Evolutionary conservation across 1,140 invertebrate genomes (phyloP).

Genomic region (Gonatopus flavifemur): DNA sequence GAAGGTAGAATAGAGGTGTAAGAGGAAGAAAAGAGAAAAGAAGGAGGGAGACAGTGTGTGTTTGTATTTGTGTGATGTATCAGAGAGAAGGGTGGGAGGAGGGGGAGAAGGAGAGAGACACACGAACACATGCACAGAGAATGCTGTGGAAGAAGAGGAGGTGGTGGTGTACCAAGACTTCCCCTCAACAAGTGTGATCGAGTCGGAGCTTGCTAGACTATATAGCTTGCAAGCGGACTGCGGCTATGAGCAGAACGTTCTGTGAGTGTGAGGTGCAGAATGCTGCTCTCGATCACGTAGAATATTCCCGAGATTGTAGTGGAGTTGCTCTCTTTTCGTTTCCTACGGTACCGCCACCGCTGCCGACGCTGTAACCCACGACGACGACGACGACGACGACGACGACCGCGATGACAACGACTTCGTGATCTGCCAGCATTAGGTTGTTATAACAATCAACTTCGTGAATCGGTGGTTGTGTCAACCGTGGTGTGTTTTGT

Average conservation of each 20-base stretch:
- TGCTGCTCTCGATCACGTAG: no score
- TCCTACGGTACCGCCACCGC: slow-evolving; percentile 10
- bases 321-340: not conserved
- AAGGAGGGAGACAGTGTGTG: slow-evolving; percentile 11
- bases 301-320: not conserved
- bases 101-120: slow-evolving; percentile 20
- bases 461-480: no score
- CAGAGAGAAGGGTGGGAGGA: slow-evolving; percentile 5
- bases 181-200: slow-evolving; percentile 48
- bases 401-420: not conserved
- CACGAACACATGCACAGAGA: slow-evolving; percentile 21
- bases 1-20: slow-evolving; percentile 26
- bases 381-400: slow-evolving; percentile 10
- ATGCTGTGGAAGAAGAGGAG: slow-evolving; percentile 16
- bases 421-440: no score
- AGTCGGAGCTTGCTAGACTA: slow-evolving; percentile 28
- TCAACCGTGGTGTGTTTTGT: no score
- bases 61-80: no score
- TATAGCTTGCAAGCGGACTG: slow-evolving; percentile 24
- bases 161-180: slow-evolving; percentile 22
- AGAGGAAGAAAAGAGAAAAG: slow-evolving; percentile 10
- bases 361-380: slow-evolving; percentile 10
- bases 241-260: no score
- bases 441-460: no score
- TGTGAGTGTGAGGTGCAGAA: no score